Evolutionary conservation across 1,140 invertebrate species (phyloP), one percentile per base, ranked within the genome.

Genomic region (Sipha flava): DNA sequence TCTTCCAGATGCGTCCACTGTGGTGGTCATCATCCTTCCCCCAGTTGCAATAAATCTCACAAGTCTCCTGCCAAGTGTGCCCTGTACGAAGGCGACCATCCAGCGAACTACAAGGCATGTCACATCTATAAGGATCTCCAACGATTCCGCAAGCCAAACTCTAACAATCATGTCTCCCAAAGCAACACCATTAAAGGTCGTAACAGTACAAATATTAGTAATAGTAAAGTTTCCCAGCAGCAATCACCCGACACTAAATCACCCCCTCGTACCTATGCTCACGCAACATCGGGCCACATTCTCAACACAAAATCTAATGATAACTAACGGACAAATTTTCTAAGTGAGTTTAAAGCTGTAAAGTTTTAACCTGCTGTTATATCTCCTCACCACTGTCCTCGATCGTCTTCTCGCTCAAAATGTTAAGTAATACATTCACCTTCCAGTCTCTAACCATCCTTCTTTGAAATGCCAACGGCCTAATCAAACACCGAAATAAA

Each of bases 91-190:
- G 81, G 83, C 34, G 80, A 84, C 16, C 85, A 86, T 57, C 82
- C 84, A 45, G 85, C 84, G 21, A 86, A 84, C 80, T 85, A 84
- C 57, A 84, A 82, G 82, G 84, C 84, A 2, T 85, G 84, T n/a
- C 43, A 14, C 34, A 37, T 52, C 9, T 68, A 80, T 29, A 77
- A 77, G 37, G 72, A 77, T 10, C 52, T 77, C 29, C 26, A 62
- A 62, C 26, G 57, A 4, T n/a, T 49, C 43, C 40, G 47, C 18
- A 73, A 73, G 23, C 43, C 16, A 47, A 21, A n/a, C 7, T 73
- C 40, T 23, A 26, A 2, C 47, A 52, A 52, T 21, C 47, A 52
- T 52, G 6, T 52, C n/a, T 21, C 9, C 47, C 47, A 52, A 52
- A 52, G 9, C 47, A 21, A 52, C 47, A 9, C 7, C n/a, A 52